Evolutionary conservation across 2,797 vertebrate species (phyloP).

Genomic region (Clarias platycephalus): DNA sequence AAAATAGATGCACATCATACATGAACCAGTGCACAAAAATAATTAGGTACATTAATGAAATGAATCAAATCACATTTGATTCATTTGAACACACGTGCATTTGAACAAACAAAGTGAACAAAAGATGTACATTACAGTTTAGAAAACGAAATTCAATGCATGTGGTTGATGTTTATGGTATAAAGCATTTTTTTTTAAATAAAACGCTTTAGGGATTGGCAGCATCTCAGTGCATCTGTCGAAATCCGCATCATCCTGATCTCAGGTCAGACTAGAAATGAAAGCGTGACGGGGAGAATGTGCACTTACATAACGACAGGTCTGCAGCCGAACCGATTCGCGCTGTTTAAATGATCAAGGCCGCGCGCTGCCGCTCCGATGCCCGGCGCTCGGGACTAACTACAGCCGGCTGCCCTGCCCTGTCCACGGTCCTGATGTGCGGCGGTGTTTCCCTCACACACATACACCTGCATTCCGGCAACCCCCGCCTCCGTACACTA

Average conservation of each 20-base stretch:
- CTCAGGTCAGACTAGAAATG: background rate
- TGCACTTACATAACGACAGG: slow-evolving; percentile 7
- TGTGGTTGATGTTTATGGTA: background rate
- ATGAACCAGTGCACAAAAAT: background rate
- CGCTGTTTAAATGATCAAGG: background rate
- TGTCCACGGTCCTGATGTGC: slow-evolving; percentile 60
- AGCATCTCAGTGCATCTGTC: background rate
- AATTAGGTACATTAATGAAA: background rate
- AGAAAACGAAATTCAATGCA: background rate
- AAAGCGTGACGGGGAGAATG: background rate
- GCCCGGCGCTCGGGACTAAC: slow-evolving; percentile 40
- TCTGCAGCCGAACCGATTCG: background rate
- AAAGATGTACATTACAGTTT: background rate
- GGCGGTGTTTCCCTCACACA: background rate
- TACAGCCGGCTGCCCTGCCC: slow-evolving; percentile 63
- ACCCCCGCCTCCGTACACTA: background rate
- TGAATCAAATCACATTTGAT: background rate
- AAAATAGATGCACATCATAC: background rate
- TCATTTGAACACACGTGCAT: too few relatives aligned
- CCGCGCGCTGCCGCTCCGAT: slow-evolving; percentile 17
- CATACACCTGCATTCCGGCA: slow-evolving; percentile 23
- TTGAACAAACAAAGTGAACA: background rate
- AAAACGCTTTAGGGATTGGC: background rate
- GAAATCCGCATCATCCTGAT: background rate
- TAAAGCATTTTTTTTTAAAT: background rate